Conservation (phyloP, 64 coral and sea anemone genomes). For the Cladopsammia gracilis region DNA sequence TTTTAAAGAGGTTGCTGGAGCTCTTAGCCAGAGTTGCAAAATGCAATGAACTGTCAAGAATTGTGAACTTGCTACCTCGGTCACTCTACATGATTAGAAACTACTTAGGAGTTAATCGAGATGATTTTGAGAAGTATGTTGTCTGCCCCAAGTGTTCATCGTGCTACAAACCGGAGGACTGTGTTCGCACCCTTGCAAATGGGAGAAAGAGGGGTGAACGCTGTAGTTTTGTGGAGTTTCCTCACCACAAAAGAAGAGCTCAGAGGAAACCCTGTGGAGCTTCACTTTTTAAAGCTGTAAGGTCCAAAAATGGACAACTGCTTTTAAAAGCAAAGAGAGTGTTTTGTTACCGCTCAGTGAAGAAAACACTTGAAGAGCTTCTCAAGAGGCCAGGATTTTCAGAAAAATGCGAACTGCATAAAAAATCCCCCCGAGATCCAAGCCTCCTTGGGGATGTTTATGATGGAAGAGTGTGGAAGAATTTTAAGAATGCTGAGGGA, state of each 20-base stretch:
- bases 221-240: slow-evolving; percentile 36
- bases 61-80: neutral
- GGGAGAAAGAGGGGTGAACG: neutral
- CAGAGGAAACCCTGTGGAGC: slow-evolving; percentile 6
- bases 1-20: neutral
- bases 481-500: slow-evolving; percentile 11
- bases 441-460: slow-evolving; percentile 19
- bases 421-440: neutral
- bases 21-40: neutral
- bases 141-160: neutral
- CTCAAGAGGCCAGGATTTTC: slow-evolving; percentile 19
- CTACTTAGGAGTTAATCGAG: neutral
- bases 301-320: neutral
- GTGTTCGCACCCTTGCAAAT: neutral
- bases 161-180: slow-evolving; percentile 7
- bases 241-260: neutral
- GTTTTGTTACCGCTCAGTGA: slow-evolving; percentile 14
- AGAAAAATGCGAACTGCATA: slow-evolving; percentile 10
- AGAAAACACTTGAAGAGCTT: neutral
- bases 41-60: neutral
- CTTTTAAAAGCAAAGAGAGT: slow-evolving; percentile 23
- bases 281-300: slow-evolving; percentile 14
- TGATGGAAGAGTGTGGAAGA: slow-evolving; percentile 37
- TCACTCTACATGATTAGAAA: neutral
- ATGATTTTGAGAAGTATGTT: slow-evolving; percentile 17